phyloP scores from a whole-genome alignment of 2,888 invertebrate genomes.

The Rhaphigaster nebulosa region DNA sequence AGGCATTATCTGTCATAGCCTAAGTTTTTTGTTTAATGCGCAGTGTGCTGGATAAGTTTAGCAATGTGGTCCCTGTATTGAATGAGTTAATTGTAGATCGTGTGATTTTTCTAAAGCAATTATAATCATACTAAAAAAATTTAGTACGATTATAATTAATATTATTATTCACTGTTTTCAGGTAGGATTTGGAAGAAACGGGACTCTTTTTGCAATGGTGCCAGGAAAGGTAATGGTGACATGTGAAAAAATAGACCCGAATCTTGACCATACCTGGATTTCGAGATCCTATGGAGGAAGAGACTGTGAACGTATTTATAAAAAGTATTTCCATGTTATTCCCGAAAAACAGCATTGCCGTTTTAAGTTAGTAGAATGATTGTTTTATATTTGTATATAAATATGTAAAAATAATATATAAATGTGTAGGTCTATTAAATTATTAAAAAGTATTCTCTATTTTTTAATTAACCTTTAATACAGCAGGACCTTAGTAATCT shows the following conservation, averaged over 20 bases:
- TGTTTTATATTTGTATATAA: not conserved
- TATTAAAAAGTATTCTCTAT: not conserved
- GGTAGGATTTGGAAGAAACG: constrained; percentile 87
- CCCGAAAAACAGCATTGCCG: constrained; percentile 82
- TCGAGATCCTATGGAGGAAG: constrained; percentile 76
- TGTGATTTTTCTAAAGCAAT: no score
- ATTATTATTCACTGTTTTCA: constrained; percentile 71
- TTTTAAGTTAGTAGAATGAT: constrained; percentile 79
- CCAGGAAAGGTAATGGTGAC: constrained; percentile 85
- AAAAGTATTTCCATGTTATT: constrained; percentile 89
- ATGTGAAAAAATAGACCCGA: constrained; percentile 84
- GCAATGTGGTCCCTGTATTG: no score
- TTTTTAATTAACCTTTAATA: not conserved
- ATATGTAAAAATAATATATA: not conserved
- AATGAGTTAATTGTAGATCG: no score
- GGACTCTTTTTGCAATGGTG: constrained; percentile 84
- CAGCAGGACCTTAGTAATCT: not conserved
- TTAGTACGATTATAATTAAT: no score
- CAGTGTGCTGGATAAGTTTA: no score
- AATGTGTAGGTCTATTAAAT: not conserved
- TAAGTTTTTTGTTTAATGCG: no score
- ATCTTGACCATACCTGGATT: constrained; percentile 85
- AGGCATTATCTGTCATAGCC: no score
- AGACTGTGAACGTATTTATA: constrained; percentile 78
- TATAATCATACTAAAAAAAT: no score